These are phyloP conservation scores for Unio delphinus DNA, from an alignment of 2,888 invertebrate genomes.

Conservation along the genomic window DNA sequence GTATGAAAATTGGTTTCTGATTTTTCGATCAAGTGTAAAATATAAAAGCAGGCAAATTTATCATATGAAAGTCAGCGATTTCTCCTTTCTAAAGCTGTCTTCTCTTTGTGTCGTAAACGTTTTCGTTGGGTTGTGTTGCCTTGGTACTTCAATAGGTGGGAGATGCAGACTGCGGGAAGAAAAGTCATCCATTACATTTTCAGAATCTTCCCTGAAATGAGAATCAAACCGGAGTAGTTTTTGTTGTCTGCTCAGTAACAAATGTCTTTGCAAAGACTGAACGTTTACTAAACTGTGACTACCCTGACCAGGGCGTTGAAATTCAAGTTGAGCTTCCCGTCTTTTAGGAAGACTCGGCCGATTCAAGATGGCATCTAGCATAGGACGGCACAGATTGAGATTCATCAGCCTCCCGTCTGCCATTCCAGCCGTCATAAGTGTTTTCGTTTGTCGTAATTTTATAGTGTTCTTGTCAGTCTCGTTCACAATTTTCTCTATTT, in stretches of 20 bases:
- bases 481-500: slow-evolving; percentile 31
- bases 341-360: slow-evolving; percentile 27
- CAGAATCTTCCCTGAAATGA: too few species aligned
- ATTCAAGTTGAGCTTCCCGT: slow-evolving; percentile 29
- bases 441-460: slow-evolving; percentile 25
- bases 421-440: slow-evolving; percentile 23
- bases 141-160: slow-evolving; percentile 29
- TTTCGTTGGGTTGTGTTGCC: slow-evolving; percentile 25
- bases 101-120: not conserved
- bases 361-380: slow-evolving; percentile 28
- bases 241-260: too few species aligned
- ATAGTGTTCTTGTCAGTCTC: slow-evolving; percentile 29
- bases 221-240: too few species aligned
- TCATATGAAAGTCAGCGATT: too few species aligned
- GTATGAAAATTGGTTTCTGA: too few species aligned
- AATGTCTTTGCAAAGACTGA: too few species aligned
- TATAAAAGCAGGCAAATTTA: too few species aligned
- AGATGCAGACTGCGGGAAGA: slow-evolving; percentile 4
- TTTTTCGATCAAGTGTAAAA: too few species aligned
- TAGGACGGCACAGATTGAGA: slow-evolving; percentile 22
- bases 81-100: too few species aligned
- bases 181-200: too few species aligned
- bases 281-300: too few species aligned
- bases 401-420: slow-evolving; percentile 35
- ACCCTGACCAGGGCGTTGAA: slow-evolving; percentile 13